These are phyloP conservation scores for Neosilurus mollespiculum DNA, from an alignment of 2,797 vertebrate species.

Conservation along the genomic window DNA sequence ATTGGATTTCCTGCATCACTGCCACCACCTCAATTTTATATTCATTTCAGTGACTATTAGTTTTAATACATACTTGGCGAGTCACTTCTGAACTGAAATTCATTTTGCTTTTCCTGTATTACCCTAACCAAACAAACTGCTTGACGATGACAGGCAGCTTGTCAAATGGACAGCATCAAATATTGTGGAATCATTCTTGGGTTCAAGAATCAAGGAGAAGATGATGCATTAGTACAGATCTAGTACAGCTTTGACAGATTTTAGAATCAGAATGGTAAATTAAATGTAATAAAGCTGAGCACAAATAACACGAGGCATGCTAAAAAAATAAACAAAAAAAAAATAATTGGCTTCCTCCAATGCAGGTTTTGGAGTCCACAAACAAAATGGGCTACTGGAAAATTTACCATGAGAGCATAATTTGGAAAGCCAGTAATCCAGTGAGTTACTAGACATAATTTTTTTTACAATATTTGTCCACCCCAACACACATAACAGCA, in stretches of 20 bases:
- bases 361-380: neutral
- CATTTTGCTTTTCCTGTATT: too few species aligned
- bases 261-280: neutral
- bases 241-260: neutral
- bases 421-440: neutral
- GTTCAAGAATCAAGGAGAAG: neutral
- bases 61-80: too few species aligned
- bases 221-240: neutral
- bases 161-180: too few species aligned
- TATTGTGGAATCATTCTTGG: neutral
- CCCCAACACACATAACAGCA: neutral
- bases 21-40: too few species aligned
- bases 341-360: neutral
- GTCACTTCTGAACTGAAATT: too few species aligned
- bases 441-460: neutral
- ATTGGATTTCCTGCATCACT: too few species aligned
- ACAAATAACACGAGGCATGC: neutral
- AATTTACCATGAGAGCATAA: neutral
- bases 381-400: neutral
- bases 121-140: too few species aligned
- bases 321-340: neutral
- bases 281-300: neutral
- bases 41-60: too few species aligned
- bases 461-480: neutral
- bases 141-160: neutral